Conservation (phyloP, 2,113 vertebrate genomes). For the Himantopus leucocephalus region DNA sequence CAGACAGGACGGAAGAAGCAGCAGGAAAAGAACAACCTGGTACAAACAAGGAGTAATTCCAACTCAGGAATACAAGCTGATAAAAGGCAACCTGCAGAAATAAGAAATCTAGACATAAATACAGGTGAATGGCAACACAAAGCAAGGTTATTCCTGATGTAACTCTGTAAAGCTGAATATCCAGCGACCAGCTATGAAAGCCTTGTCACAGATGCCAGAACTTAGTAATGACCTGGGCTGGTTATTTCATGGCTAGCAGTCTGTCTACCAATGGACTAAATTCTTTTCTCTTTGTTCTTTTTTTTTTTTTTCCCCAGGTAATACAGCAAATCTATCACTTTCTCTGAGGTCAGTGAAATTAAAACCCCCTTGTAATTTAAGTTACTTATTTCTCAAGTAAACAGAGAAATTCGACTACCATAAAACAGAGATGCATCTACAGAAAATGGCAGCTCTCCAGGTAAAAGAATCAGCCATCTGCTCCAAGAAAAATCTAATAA, state of each 20-base stretch:
- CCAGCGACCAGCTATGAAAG: background rate
- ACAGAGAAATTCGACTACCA: constrained; percentile 21
- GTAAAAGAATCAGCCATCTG: constrained; percentile 58
- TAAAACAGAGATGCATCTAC: constrained; percentile 10
- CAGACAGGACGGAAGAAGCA: background rate
- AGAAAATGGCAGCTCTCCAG: constrained; percentile 61
- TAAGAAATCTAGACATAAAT: background rate
- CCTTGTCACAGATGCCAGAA: background rate
- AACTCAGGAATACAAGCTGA: background rate
- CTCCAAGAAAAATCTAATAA: constrained; percentile 42
- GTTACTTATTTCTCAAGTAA: constrained; percentile 34
- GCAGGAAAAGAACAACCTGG: background rate
- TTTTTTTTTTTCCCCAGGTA: background rate
- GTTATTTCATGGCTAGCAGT: background rate
- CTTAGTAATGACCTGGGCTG: background rate
- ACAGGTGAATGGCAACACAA: background rate
- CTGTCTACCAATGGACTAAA: background rate
- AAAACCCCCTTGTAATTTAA: background rate
- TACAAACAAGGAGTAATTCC: background rate
- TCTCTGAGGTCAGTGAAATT: background rate
- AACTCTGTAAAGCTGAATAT: background rate
- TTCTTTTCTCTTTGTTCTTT: background rate
- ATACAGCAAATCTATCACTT: background rate
- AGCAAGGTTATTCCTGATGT: background rate
- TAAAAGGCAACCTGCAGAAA: background rate